These are phyloP conservation scores for Xylota segnis DNA, from an alignment of 2,888 invertebrate genomes.

Conservation along the genomic window DNA sequence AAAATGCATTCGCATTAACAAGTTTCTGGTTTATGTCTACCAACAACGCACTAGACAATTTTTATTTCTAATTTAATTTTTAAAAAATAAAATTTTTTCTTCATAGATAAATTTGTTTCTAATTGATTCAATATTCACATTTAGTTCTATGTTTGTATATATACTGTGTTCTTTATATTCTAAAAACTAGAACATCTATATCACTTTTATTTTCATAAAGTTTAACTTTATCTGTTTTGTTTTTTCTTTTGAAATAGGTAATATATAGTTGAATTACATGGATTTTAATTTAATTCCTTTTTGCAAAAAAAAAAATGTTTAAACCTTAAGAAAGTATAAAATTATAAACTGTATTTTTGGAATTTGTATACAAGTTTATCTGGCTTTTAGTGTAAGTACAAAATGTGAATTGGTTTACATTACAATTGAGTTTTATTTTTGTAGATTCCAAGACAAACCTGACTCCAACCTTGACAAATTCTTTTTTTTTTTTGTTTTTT, in stretches of 20 bases:
- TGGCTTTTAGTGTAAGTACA: constrained; percentile 50
- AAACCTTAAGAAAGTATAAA: constrained; percentile 73
- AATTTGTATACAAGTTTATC: constrained; percentile 48
- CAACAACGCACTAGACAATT: constrained; percentile 45
- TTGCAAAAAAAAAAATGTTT: constrained; percentile 47
- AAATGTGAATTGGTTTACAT: constrained; percentile 37
- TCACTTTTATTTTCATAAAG: constrained; percentile 76
- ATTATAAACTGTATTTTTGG: constrained; percentile 54
- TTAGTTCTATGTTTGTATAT: constrained; percentile 67
- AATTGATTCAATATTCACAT: constrained; percentile 76
- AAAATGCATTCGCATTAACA: constrained; percentile 46
- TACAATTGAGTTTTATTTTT: constrained; percentile 6
- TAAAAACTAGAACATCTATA: constrained; percentile 75
- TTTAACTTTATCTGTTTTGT: constrained; percentile 66
- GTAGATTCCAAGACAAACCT: constrained; percentile 34
- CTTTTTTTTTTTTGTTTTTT: too few species aligned
- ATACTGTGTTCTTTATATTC: constrained; percentile 71
- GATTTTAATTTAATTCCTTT: constrained; percentile 41
- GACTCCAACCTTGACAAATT: neutral
- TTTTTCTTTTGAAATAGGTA: constrained; percentile 27
- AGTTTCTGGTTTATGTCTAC: constrained; percentile 23
- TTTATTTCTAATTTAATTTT: constrained; percentile 45
- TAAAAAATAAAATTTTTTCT: constrained; percentile 64
- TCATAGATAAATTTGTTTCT: constrained; percentile 73
- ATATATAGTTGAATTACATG: constrained; percentile 35